A percentile compares a stretch with the other conserved stretches of the same genome.
phyloP scores from a whole-genome alignment of 2,113 vertebrate species.

The Rhabdomys dilectus region DNA sequence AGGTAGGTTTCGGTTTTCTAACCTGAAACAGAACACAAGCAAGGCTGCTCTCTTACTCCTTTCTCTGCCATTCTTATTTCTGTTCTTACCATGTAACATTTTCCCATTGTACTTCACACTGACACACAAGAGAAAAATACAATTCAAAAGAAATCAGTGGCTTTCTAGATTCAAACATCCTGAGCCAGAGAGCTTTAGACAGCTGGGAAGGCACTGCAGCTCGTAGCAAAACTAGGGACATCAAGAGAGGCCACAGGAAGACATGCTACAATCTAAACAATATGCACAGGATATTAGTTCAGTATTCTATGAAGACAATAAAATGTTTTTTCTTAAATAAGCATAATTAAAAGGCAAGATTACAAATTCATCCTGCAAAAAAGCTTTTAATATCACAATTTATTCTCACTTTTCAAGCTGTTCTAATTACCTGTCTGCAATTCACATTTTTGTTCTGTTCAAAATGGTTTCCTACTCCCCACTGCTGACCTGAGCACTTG shows the following conservation, averaged over 20 bases:
- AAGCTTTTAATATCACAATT: background rate
- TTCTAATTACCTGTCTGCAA: background rate
- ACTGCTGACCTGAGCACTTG: background rate
- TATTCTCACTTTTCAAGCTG: background rate
- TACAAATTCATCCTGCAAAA: background rate
- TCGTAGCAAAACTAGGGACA: background rate
- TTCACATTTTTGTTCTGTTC: background rate
- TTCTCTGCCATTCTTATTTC: constrained; percentile 55
- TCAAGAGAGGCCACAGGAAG: background rate
- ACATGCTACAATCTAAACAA: background rate
- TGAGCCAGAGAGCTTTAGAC: background rate
- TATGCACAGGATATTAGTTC: background rate
- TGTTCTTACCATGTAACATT: background rate
- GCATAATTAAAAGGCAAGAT: constrained; percentile 31
- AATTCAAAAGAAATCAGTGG: background rate
- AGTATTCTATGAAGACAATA: background rate
- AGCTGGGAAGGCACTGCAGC: fast-evolving
- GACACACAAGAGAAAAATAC: constrained; percentile 9
- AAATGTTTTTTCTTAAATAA: background rate
- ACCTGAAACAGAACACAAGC: background rate
- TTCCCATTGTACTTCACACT: background rate
- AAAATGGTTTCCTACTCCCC: background rate
- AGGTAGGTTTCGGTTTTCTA: background rate
- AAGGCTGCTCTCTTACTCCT: constrained; percentile 2
- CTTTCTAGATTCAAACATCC: too few relatives aligned